These are phyloP conservation scores for Hycleus phaleratus DNA, from an alignment of 1,140 invertebrate genomes.

Conservation along the genomic window DNA sequence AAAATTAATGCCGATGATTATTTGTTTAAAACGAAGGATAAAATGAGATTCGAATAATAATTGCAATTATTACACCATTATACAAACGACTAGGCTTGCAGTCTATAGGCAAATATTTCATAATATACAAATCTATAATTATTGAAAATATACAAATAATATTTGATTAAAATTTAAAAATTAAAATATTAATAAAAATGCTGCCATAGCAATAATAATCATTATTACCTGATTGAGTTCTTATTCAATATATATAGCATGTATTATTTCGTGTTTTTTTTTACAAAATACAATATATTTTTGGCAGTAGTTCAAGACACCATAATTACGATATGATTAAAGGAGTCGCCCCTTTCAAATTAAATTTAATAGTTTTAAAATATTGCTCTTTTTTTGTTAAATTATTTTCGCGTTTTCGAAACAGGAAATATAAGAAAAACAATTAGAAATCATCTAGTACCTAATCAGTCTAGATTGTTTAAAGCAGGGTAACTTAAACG, in stretches of 20 bases:
- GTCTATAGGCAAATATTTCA: slow-evolving; percentile 7
- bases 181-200: background rate
- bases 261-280: background rate
- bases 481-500: no score
- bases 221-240: background rate
- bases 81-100: slow-evolving; percentile 15
- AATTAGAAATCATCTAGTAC: background rate
- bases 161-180: background rate
- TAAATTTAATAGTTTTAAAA: background rate
- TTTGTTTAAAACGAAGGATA: background rate
- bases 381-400: background rate
- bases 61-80: slow-evolving; percentile 8
- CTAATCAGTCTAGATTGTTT: background rate
- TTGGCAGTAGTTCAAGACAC: slow-evolving; percentile 26
- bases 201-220: background rate
- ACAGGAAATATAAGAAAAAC: background rate
- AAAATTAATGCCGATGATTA: slow-evolving; percentile 9
- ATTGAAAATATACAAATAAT: background rate
- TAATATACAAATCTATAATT: background rate
- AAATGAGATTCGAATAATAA: slow-evolving; percentile 11
- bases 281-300: background rate
- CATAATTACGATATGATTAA: slow-evolving; percentile 28
- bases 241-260: slow-evolving; percentile 1
- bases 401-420: background rate
- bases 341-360: background rate